Base-by-base conservation (phyloP, 2,797 vertebrate genomes). In the Ambastaia sidthimunki region DNA sequence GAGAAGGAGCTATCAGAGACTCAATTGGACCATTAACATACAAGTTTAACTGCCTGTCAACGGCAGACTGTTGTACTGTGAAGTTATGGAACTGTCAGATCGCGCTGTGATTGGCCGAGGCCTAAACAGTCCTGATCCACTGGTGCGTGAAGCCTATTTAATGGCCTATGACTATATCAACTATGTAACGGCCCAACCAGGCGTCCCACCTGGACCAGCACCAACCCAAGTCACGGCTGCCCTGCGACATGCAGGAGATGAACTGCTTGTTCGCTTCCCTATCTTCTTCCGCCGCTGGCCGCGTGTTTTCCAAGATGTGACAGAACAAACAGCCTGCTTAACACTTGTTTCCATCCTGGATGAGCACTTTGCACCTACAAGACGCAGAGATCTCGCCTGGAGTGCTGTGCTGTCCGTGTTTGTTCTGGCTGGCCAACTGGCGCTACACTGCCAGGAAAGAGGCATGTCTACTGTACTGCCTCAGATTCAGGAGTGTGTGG, bases 231-330 rank as follows among this genome's bases (percentile, higher is more conserved):
- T 91, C 59, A 52, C 91, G 0, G 85, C 88, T 0, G 92, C 93
- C 10, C 83, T 95, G 71, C 90, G 92, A 3, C 88, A 93, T 0
- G 93, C 94, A 0, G 93, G 92, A 0, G 90, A 94, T 0, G 91
- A 94, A 76, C 93, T 94, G 4, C 90, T 94, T 23, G 37, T 31
- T 23, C 90, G 89, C 73, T 95, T 94, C 80, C 94, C 92, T 47
- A 94, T 95, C 82, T 94, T 94, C 88, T 94, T 95, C 83, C 88
- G 90, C 3, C 92, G 93, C 63, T 95, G 93, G 94, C 93, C 93
- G 0, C 89, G 93, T 0, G 71, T 95, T 28, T 95, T 95, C 82
- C 90, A 88, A 73, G 90, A 92, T 1, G 92, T 95, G 80, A 91
- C 87, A 0, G 90, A 92, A 80, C 68, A 54, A 28, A 86, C 90